Conservation (phyloP, 2,797 vertebrate genomes). For the Natrix natrix region DNA sequence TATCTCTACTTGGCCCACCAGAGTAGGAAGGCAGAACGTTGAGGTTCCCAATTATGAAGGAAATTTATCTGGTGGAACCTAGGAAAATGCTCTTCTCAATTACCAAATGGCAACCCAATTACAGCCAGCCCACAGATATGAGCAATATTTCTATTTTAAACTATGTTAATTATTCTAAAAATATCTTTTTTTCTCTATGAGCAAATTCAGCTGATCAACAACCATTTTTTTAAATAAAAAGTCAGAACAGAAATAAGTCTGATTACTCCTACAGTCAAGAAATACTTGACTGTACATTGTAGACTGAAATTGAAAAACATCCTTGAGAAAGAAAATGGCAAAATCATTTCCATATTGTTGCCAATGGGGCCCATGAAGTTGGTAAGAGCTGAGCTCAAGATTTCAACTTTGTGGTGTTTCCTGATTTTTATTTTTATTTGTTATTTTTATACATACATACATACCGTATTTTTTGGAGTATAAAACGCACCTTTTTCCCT, state of each 20-base stretch:
- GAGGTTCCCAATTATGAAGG: not conserved
- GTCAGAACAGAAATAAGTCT: not conserved
- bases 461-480: too few species aligned
- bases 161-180: not conserved
- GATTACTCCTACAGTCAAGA: not conserved
- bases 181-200: not conserved
- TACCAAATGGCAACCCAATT: not conserved
- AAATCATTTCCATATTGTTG: not conserved
- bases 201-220: not conserved
- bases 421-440: not conserved
- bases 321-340: not conserved
- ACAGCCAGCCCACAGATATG: not conserved
- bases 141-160: not conserved
- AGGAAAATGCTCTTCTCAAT: not conserved
- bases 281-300: not conserved
- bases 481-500: too few species aligned
- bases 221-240: too few species aligned
- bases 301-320: not conserved
- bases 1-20: not conserved
- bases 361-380: not conserved
- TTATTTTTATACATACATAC: too few species aligned
- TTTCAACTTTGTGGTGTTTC: not conserved
- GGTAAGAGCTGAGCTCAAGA: not conserved
- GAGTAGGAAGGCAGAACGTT: not conserved
- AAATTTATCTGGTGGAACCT: not conserved